Evolutionary conservation across 1,140 invertebrate species (phyloP), one percentile per base, ranked within the genome.

Genomic region (Dendrolimus punctatus): DNA sequence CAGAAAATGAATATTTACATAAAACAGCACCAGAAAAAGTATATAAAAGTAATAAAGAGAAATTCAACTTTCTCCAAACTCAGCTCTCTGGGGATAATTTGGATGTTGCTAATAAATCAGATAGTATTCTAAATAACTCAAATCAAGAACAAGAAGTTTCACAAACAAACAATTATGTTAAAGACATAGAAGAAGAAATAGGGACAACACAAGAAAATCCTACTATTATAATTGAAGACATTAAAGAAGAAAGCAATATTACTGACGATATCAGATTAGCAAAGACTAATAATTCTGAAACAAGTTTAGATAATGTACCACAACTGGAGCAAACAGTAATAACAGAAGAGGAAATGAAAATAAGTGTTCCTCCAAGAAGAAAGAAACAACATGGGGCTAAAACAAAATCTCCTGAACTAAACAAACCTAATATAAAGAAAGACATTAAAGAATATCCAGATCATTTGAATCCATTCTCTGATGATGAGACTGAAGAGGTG

Each of bases 391-490:
- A 59, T 49, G 54, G 54, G 7, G 52, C 57, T 45, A 50, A 61
- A 40, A 64, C 64, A 53, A 62, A 58, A 41, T 36, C 49, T 45
- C 43, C 51, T 23, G n/a, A 43, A 37, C 44, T 37, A 41, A 63
- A 51, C 43, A 53, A 55, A 66, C 64, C 39, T 56, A 66, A 67
- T 57, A 60, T 55, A 49, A 58, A 62, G 39, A 6, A 39, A 38
- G 59, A 62, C 52, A 53, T 52, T 51, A 65, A 70, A 45, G 65
- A 73, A 54, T 96, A 96, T 87, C 95, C 95, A 0, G 89, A 91
- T 46, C 90, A 93, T 60, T 83, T 96, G 49, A 96, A 96, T 89
- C 95, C 95, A 4, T 95, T 95, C 80, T 91, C 90, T 43, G 91
- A 92, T 51, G 91, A 92, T 39, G 88, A 90, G 23, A 3, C 23